Base-by-base conservation (phyloP, 2,888 invertebrate species). In the Plebejus argus region DNA sequence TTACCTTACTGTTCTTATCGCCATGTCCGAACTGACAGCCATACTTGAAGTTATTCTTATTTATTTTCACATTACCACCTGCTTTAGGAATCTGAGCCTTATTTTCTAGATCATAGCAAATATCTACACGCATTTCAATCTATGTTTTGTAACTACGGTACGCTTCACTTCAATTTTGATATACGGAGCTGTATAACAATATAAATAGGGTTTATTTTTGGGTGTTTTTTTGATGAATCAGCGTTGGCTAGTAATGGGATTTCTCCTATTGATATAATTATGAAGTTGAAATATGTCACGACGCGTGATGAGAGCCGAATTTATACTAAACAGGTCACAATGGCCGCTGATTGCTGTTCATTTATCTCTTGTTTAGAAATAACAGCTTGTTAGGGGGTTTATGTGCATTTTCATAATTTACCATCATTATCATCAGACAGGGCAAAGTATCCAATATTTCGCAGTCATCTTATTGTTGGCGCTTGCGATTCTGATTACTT, bases 191-290 rank as follows among this genome's bases (percentile, higher is more conserved):
- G 75, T 80, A 79, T 66, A 1, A 0, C 1, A 3, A 35, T 76
- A 20, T 0, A 0, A 0, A 74, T 77, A 80, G 78, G 53, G 49
- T 61, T 35, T 20, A 58, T 49, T 78, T 70, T 78, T 4, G 3
- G n/a, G 28, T 61, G 58, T 0, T 71, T 35, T 35, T 77, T 18
- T 12, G 12, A 1, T 33, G 70, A 4, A 5, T 0, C 4, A 45
- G 35, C 8, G 58, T 23, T 10, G 23, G n/a, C 61, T 66, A 23
- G 28, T 49, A 45, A 71, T 77, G 70, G 79, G 77, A 72, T 39
- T 79, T 78, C 77, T 79, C 70, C 77, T 78, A 78, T 82, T 78
- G 79, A 79, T 81, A 78, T 81, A 80, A 81, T 81, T 82, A 82
- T 78, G 77, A 72, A 77, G 79, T 78, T 80, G 81, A 78, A 77